A percentile compares a stretch with the other conserved stretches of the same genome.
These are phyloP conservation scores for Drosophila cardini DNA, from an alignment of 1,140 invertebrate species.

Conservation along the genomic window DNA sequence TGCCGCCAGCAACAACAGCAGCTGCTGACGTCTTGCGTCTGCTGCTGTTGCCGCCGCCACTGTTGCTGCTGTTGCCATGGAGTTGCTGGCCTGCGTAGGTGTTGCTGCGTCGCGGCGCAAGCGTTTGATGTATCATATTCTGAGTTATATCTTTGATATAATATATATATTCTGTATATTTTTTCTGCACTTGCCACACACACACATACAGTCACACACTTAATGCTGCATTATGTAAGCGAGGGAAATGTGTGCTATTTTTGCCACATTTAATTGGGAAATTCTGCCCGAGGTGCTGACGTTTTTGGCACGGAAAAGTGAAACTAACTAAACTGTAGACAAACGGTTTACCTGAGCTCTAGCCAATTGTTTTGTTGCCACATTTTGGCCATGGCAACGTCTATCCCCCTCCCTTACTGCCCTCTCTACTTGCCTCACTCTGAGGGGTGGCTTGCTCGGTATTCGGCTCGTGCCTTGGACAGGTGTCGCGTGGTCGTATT, in stretches of 20 bases:
- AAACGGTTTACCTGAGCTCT: slow-evolving; percentile 17
- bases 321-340: slow-evolving; percentile 64
- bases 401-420: neutral
- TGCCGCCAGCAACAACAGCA: slow-evolving; percentile 1
- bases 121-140: slow-evolving; percentile 73
- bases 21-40: slow-evolving; percentile 11
- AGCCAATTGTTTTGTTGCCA: slow-evolving; percentile 66
- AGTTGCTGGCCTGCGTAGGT: slow-evolving; percentile 51
- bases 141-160: neutral
- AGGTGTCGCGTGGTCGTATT: slow-evolving; percentile 41
- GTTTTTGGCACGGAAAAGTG: slow-evolving; percentile 77
- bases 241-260: slow-evolving; percentile 31
- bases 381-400: slow-evolving; percentile 80
- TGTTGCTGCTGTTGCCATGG: slow-evolving; percentile 44
- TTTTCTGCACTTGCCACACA: slow-evolving; percentile 12
- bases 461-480: slow-evolving; percentile 28
- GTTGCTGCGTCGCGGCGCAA: slow-evolving; percentile 67
- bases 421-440: neutral
- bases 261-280: slow-evolving; percentile 53
- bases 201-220: neutral
- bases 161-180: neutral
- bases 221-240: slow-evolving; percentile 56
- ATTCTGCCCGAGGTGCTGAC: slow-evolving; percentile 35
- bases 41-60: slow-evolving; percentile 5
- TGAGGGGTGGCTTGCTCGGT: slow-evolving; percentile 19